A percentile compares a stretch with the other conserved stretches of the same genome.
These are phyloP conservation scores for Arge pagana DNA, from an alignment of 2,888 invertebrate species.

Conservation along the genomic window DNA sequence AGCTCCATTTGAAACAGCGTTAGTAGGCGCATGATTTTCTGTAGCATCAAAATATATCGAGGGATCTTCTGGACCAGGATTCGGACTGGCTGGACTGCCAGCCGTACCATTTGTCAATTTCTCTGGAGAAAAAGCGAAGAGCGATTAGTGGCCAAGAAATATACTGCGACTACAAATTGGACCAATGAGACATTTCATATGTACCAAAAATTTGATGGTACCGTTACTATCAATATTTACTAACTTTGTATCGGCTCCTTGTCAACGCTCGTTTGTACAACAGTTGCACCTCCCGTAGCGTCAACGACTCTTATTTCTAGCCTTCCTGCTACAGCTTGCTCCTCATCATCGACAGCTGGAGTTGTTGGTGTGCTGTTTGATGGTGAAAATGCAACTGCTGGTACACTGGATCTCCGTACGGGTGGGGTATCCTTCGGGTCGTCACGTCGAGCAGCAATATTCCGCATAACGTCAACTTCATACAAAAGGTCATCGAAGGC, in stretches of 20 bases:
- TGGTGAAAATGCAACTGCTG: conserved; percentile 48
- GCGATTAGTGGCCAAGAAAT: too few relatives aligned
- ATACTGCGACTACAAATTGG: too few relatives aligned
- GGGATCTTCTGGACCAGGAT: conserved; percentile 72
- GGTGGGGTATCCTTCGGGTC: conserved; percentile 43
- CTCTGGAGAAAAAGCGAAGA: conserved; percentile 36
- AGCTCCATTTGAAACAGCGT: conserved; percentile 44
- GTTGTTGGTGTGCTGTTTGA: conserved; percentile 37
- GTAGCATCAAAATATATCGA: conserved; percentile 83
- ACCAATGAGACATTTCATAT: too few relatives aligned
- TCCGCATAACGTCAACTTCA: conserved; percentile 82
- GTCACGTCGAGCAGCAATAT: conserved; percentile 69
- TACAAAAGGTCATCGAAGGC: conserved; percentile 82
- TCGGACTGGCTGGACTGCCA: conserved; percentile 57
- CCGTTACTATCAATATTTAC: too few relatives aligned
- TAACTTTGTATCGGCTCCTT: conserved; percentile 53
- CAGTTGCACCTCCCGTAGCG: conserved; percentile 52
- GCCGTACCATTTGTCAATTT: conserved; percentile 53
- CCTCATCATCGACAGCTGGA: conserved; percentile 57
- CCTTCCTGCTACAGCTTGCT: conserved; percentile 74
- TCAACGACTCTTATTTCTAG: conserved; percentile 77
- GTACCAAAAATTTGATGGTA: too few relatives aligned
- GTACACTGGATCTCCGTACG: conserved; percentile 52
- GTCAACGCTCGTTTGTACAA: conserved; percentile 54
- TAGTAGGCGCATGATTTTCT: conserved; percentile 62